phyloP scores from a whole-genome alignment of 1,140 invertebrate species.

The Drosophila kepulauana region DNA sequence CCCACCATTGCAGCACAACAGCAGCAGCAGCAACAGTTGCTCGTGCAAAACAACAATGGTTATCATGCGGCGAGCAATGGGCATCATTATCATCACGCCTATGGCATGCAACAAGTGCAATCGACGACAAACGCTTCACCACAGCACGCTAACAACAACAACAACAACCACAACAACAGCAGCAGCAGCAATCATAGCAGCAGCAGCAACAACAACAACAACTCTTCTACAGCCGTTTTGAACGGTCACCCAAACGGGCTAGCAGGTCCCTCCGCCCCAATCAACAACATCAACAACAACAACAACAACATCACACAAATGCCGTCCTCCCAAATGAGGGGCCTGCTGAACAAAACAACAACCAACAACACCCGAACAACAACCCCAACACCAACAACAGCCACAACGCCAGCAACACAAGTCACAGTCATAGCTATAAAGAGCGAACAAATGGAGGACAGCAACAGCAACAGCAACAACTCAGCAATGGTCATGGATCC shows the following conservation, averaged over 20 bases:
- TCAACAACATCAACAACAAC: constrained; percentile 86
- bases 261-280: constrained; percentile 90
- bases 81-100: constrained; percentile 65
- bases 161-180: constrained; percentile 39
- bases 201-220: constrained; percentile 55
- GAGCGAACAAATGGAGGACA: constrained; percentile 72
- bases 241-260: constrained; percentile 95
- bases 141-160: constrained; percentile 69
- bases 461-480: constrained; percentile 76
- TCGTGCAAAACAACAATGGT: constrained; percentile 28
- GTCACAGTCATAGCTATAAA: constrained; percentile 60
- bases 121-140: constrained; percentile 83
- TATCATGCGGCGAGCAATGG: constrained; percentile 48
- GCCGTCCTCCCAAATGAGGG: constrained; percentile 90
- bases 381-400: constrained; percentile 52
- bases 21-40: constrained; percentile 84
- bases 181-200: constrained; percentile 45
- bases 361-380: constrained; percentile 54
- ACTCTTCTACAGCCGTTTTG: constrained; percentile 79
- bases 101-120: constrained; percentile 79
- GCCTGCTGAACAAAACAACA: constrained; percentile 91
- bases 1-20: constrained; percentile 77
- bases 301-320: constrained; percentile 85
- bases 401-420: constrained; percentile 72
- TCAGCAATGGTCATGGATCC: constrained; percentile 54